These are phyloP conservation scores for Cepaea nemoralis DNA, from an alignment of 1,140 invertebrate species.

Conservation along the genomic window DNA sequence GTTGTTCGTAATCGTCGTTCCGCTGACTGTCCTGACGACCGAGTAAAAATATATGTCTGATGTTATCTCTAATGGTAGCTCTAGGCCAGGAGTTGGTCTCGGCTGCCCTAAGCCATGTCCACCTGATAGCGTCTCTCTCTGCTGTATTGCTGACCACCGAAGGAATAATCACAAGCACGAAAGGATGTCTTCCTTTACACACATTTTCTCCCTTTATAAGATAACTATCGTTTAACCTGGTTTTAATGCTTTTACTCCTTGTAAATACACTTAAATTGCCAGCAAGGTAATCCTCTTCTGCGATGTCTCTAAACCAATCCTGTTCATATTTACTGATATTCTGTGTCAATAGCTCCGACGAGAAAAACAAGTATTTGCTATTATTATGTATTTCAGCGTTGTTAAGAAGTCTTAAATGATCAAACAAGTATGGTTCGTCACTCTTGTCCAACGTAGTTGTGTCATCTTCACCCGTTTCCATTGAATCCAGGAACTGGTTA, in stretches of 20 bases:
- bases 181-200: background rate
- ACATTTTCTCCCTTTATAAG: background rate
- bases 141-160: background rate
- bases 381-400: too few relatives aligned
- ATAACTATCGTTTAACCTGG: background rate
- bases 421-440: too few relatives aligned
- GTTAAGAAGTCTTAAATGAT: too few relatives aligned
- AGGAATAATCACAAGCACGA: conserved; percentile 17
- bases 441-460: too few relatives aligned
- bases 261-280: background rate
- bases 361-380: background rate
- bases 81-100: conserved; percentile 8
- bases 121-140: conserved; percentile 1
- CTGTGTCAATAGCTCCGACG: background rate
- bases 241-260: background rate
- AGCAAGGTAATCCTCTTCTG: background rate
- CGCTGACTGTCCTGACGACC: background rate
- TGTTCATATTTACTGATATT: background rate
- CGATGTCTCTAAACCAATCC: background rate
- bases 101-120: conserved; percentile 17
- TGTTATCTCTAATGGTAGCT: background rate
- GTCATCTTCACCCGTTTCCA: too few relatives aligned
- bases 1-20: background rate
- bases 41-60: conserved; percentile 18
- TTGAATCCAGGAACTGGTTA: too few relatives aligned